A percentile compares a stretch with the other conserved stretches of the same genome.
phyloP scores from a whole-genome alignment of 2,888 invertebrate species.

The Athalia cordata region DNA sequence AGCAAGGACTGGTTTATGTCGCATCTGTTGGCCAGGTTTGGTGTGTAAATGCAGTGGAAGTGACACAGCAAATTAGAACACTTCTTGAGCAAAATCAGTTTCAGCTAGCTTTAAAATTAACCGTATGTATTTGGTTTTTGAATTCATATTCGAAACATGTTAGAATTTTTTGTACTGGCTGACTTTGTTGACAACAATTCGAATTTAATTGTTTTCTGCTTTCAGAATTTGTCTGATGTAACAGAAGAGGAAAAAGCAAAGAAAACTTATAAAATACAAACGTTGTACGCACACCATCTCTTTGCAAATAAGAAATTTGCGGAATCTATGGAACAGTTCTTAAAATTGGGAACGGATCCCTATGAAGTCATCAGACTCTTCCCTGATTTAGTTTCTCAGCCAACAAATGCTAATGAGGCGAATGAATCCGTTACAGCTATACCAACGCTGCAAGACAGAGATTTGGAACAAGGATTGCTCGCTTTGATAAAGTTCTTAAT shows the following conservation, averaged over 20 bases:
- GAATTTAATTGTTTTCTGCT: slow-evolving; percentile 51
- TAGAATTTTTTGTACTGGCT: not conserved
- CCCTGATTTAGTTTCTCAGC: slow-evolving; percentile 87
- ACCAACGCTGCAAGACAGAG: slow-evolving; percentile 84
- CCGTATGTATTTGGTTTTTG: slow-evolving; percentile 77
- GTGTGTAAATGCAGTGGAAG: slow-evolving; percentile 88
- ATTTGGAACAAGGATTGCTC: slow-evolving; percentile 89
- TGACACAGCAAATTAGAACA: slow-evolving; percentile 88
- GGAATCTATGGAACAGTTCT: slow-evolving; percentile 94
- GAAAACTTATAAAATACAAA: slow-evolving; percentile 91
- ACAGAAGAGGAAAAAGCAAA: slow-evolving; percentile 86
- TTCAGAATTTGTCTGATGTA: slow-evolving; percentile 88
- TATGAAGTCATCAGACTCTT: slow-evolving; percentile 96
- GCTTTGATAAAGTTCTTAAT: slow-evolving; percentile 94
- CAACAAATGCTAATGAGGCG: slow-evolving; percentile 71
- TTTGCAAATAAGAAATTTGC: slow-evolving; percentile 92
- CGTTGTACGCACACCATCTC: slow-evolving; percentile 91
- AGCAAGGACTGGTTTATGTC: slow-evolving; percentile 88
- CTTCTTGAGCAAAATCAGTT: slow-evolving; percentile 94
- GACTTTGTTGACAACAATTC: slow-evolving; percentile 44
- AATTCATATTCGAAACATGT: slow-evolving; percentile 29
- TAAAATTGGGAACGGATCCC: slow-evolving; percentile 93
- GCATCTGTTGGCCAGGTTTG: slow-evolving; percentile 93
- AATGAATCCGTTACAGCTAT: slow-evolving; percentile 73
- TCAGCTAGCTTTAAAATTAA: slow-evolving; percentile 92